These are phyloP conservation scores for Noctuana brunneofusca DNA, from an alignment of 2,888 invertebrate species.

Conservation along the genomic window DNA sequence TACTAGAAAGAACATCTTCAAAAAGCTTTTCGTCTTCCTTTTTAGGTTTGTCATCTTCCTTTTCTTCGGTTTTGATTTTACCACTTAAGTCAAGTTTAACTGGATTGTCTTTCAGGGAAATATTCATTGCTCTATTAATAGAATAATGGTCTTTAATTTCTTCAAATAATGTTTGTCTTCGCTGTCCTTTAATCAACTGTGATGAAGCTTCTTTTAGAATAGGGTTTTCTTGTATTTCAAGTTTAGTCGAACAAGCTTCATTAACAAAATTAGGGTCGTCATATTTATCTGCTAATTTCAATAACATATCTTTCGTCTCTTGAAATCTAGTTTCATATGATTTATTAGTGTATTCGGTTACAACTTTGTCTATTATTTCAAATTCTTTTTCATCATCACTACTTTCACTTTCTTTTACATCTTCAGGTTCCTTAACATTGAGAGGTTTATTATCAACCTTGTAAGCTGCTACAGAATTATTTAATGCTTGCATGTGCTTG, in stretches of 20 bases:
- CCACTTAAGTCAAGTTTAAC: slow-evolving; percentile 50
- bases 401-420: slow-evolving; percentile 44
- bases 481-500: slow-evolving; percentile 65
- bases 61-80: slow-evolving; percentile 42
- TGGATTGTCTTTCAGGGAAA: slow-evolving; percentile 61
- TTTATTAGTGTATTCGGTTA: slow-evolving; percentile 68
- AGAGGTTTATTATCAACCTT: slow-evolving; percentile 44
- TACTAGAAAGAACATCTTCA: slow-evolving; percentile 56
- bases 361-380: slow-evolving; percentile 67
- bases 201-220: slow-evolving; percentile 64
- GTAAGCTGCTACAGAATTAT: slow-evolving; percentile 55
- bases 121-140: slow-evolving; percentile 68
- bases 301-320: slow-evolving; percentile 72
- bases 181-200: slow-evolving; percentile 54
- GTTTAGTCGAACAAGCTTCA: slow-evolving; percentile 28
- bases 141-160: slow-evolving; percentile 64
- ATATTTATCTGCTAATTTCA: slow-evolving; percentile 63
- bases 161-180: slow-evolving; percentile 53
- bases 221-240: slow-evolving; percentile 48
- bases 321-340: slow-evolving; percentile 70
- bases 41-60: slow-evolving; percentile 31
- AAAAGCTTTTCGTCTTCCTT: slow-evolving; percentile 43
- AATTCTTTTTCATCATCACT: slow-evolving; percentile 59
- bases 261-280: slow-evolving; percentile 50
- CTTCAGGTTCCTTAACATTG: slow-evolving; percentile 33